Conservation (phyloP, 2,888 invertebrate genomes). For the Atethmia centrago region DNA sequence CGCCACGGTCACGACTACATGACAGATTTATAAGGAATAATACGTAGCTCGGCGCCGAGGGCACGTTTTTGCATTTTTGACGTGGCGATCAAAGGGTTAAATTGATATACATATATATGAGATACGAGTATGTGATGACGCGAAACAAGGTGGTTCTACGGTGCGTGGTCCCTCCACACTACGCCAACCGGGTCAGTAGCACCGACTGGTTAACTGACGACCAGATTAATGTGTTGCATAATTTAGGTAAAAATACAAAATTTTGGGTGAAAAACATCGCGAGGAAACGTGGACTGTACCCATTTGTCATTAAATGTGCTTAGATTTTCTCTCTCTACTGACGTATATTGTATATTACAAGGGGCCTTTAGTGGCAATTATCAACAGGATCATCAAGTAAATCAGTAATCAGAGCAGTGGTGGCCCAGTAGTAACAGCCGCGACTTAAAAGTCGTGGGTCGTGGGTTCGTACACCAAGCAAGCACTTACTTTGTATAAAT, state of each 20-base stretch:
- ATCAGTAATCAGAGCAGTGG: neutral
- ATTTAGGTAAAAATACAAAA: too few relatives aligned
- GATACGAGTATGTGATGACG: constrained; percentile 95
- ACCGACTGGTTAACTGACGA: constrained; percentile 97
- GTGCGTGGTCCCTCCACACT: constrained; percentile 97
- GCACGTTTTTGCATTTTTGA: too few relatives aligned
- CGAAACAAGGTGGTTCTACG: constrained; percentile 97
- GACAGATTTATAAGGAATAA: too few relatives aligned
- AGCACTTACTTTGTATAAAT: too few relatives aligned
- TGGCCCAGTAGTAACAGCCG: too few relatives aligned
- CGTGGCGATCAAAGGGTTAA: too few relatives aligned
- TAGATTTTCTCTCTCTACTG: neutral
- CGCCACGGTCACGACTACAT: too few relatives aligned
- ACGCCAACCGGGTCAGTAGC: constrained; percentile 96
- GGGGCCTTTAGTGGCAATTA: neutral
- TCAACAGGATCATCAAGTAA: neutral
- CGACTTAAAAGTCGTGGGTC: too few relatives aligned
- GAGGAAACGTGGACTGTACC: neutral
- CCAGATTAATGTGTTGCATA: constrained; percentile 92
- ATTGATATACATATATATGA: too few relatives aligned
- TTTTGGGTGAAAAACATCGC: neutral
- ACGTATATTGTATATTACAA: neutral
- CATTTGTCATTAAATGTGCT: neutral
- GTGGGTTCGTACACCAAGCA: too few relatives aligned
- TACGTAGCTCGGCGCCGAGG: too few relatives aligned